These are phyloP conservation scores for Brachionus manjavacas DNA, from an alignment of 1,140 invertebrate genomes.

Conservation along the genomic window DNA sequence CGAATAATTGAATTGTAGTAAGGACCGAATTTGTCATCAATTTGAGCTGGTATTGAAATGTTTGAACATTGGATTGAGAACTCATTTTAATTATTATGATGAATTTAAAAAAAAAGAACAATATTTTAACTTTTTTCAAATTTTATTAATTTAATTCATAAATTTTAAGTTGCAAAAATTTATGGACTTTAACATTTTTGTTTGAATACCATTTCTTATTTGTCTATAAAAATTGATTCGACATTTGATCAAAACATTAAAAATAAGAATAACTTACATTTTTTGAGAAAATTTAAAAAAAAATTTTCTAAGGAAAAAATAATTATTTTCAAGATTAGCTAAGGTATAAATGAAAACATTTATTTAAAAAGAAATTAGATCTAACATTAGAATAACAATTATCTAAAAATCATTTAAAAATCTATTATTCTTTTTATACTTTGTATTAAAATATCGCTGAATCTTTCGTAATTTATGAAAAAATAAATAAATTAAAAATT, in stretches of 20 bases:
- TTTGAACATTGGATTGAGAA: background rate
- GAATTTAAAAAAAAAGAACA: background rate
- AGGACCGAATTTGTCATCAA: constrained; percentile 21
- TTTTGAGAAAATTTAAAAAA: too few species aligned
- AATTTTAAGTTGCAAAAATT: background rate
- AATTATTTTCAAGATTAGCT: too few species aligned
- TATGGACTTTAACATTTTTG: background rate
- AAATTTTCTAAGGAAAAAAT: too few species aligned
- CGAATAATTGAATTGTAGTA: background rate
- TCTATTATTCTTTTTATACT: too few species aligned
- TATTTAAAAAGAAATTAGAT: too few species aligned
- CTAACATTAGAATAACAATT: too few species aligned
- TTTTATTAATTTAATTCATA: background rate
- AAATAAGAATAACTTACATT: too few species aligned
- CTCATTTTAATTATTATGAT: background rate
- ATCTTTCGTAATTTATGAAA: too few species aligned
- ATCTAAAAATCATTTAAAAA: too few species aligned
- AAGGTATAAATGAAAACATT: too few species aligned
- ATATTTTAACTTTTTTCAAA: background rate
- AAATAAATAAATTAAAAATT: too few species aligned
- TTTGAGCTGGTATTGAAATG: constrained; percentile 26
- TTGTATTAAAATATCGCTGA: too few species aligned
- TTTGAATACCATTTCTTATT: background rate
- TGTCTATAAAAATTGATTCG: background rate
- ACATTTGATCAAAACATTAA: background rate